Evolutionary conservation across 2,797 vertebrate genomes (phyloP).

Genomic region (Sebastolobus altivelis): DNA sequence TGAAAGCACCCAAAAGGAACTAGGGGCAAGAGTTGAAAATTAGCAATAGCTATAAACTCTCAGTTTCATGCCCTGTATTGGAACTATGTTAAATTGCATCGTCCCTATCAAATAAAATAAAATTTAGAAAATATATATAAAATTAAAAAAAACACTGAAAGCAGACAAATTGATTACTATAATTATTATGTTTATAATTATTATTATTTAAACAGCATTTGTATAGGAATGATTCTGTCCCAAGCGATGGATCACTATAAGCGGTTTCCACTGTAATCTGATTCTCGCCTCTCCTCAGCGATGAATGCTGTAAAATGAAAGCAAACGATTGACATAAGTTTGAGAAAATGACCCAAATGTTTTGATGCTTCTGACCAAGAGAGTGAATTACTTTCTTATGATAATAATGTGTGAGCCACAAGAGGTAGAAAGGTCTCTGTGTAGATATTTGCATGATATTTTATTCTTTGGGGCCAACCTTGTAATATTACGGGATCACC

Average conservation of each 20-base stretch:
- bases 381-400: constrained; percentile 19
- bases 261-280: not conserved
- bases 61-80: too few species aligned
- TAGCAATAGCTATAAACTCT: too few species aligned
- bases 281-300: not conserved
- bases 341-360: constrained; percentile 17
- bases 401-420: not conserved
- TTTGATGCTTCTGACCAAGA: constrained; percentile 19
- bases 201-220: too few species aligned
- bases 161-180: too few species aligned
- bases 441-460: constrained; percentile 55
- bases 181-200: too few species aligned
- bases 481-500: constrained; percentile 59
- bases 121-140: too few species aligned
- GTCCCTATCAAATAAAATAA: accelerated
- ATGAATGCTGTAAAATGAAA: constrained; percentile 4
- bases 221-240: too few species aligned
- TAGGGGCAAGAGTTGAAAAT: too few species aligned
- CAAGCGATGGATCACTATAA: too few species aligned
- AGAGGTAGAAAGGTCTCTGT: constrained; percentile 34
- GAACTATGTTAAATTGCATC: too few species aligned
- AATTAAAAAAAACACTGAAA: too few species aligned
- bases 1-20: accelerated
- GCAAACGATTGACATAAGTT: not conserved
- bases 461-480: constrained; percentile 40